Conservation (phyloP, 2,113 vertebrate species). For the Strigops habroptila region DNA sequence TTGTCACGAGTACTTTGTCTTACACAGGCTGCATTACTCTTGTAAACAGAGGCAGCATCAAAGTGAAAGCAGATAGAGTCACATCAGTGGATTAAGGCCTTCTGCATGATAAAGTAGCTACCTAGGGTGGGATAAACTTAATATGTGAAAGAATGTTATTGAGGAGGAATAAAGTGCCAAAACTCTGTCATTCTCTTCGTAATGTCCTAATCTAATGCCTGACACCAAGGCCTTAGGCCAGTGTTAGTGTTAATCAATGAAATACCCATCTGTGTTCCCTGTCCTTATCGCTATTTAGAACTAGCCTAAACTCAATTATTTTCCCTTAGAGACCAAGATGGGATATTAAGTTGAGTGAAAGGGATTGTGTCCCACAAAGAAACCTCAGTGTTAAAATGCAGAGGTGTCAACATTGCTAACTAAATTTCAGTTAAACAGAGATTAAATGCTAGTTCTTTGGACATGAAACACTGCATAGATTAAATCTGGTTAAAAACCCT, state of each 20-base stretch:
- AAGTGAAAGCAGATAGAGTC: conserved; percentile 94
- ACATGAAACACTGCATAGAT: conserved; percentile 83
- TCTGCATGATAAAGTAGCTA: conserved; percentile 99
- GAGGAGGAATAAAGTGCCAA: conserved; percentile 99
- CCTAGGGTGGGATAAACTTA: conserved; percentile 99
- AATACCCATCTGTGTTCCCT: conserved; percentile 97
- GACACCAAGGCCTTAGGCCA: conserved; percentile 93
- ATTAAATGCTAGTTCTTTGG: conserved; percentile 86
- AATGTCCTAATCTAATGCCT: conserved; percentile 99
- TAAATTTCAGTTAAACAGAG: conserved; percentile 96
- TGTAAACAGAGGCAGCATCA: conserved; percentile 92
- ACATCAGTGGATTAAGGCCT: conserved; percentile 99
- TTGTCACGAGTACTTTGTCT: conserved; percentile 99
- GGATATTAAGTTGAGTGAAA: conserved; percentile 98
- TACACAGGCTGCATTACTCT: conserved; percentile 91
- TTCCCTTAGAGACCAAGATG: conserved; percentile 97
- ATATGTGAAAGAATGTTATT: conserved; percentile 99
- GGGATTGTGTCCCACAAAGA: conserved; percentile 85
- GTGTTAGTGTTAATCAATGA: conserved; percentile 97
- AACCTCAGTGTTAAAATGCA: conserved; percentile 87
- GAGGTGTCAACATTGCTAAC: conserved; percentile 89
- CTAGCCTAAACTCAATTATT: conserved; percentile 99
- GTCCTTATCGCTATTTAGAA: conserved; percentile 98
- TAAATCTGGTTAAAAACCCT: conserved; percentile 81
- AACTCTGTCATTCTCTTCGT: conserved; percentile 98